Base-by-base conservation (phyloP, 1,140 invertebrate genomes). In the Frieseomelitta varia region DNA sequence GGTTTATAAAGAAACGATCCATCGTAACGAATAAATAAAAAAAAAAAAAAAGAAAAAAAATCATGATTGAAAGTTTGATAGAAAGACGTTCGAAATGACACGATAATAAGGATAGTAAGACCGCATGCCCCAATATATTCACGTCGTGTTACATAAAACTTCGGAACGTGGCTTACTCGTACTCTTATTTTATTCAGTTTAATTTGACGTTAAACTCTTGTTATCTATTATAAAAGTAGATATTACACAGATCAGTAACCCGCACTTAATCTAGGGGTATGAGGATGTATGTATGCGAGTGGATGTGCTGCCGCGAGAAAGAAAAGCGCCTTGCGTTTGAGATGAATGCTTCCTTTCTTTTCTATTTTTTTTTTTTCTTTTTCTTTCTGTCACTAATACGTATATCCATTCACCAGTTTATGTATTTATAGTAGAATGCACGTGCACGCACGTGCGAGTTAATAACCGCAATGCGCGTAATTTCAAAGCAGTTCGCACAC, bases 211-310 rank as follows among this genome's bases (percentile, higher is more conserved):
- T 74, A 72, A 88, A 86, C 77, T 86, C 78, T 73, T 30, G 58
- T n/a, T 84, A 85, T 55, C 86, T 89, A 85, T 81, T 86, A 84
- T 79, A 76, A 84, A 86, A 81, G 78, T 86, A 88, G 74, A 85
- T 63, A 71, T 86, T 68, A 83, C 68, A 78, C 72, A 55, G 77
- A 71, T 88, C 17, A 51, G 55, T 89, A 77, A 85, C 71, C 47
- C 79, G 79, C 69, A n/a, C 58, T 82, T 75, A n/a, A 84, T 76
- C 68, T 68, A 81, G 78, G n/a, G 51, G 72, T 74, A 68, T 74
- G 67, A 79, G 67, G 27, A 47, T 76, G 85, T 73, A 72, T 51
- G 72, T 81, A 85, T 79, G 63, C 79, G 79, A 24, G 72, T 47
- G 71, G 61, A 69, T 55, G 55, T n/a, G 27, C 73, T 76, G 63